Evolutionary conservation across 2,888 invertebrate species (phyloP).

Genomic region (Drosophila flavopinicola): DNA sequence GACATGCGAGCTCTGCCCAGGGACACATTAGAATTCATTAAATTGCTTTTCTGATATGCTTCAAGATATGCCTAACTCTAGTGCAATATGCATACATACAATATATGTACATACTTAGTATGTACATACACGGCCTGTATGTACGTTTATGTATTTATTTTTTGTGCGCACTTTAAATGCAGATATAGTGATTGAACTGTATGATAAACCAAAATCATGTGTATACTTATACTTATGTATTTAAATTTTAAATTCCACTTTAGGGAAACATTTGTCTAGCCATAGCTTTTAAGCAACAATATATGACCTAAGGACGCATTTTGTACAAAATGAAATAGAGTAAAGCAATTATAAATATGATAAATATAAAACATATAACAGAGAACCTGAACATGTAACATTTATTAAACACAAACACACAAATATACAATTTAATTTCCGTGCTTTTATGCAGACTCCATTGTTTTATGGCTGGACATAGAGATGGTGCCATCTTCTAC

Average conservation of each 20-base stretch:
- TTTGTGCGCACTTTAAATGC: conserved; percentile 46
- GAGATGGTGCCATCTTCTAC: conserved; percentile 68
- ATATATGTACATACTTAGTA: conserved; percentile 40
- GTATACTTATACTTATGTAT: conserved; percentile 66
- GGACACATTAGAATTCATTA: conserved; percentile 47
- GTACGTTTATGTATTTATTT: conserved; percentile 33
- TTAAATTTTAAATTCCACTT: conserved; percentile 74
- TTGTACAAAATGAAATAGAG: conserved; percentile 74
- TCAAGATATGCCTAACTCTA: conserved; percentile 50
- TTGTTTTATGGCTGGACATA: conserved; percentile 30
- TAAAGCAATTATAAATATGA: conserved; percentile 56
- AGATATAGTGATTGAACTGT: conserved; percentile 46
- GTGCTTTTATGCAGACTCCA: conserved; percentile 17
- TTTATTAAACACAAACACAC: conserved; percentile 28
- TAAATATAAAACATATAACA: conserved; percentile 22
- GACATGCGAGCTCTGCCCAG: conserved; percentile 43
- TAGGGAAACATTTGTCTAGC: conserved; percentile 83
- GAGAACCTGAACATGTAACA: conserved; percentile 16
- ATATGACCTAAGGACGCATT: conserved; percentile 68
- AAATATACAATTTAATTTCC: conserved; percentile 1
- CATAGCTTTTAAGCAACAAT: conserved; percentile 75
- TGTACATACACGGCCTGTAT: conserved; percentile 35
- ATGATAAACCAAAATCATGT: conserved; percentile 51
- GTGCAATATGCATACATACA: conserved; percentile 52
- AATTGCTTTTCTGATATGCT: conserved; percentile 69